Percentiles rank a stretch among this genome's conserved stretches.
These are phyloP conservation scores for Drosophila yakuba DNA, from an alignment of 1,140 invertebrate genomes.

Conservation along the genomic window DNA sequence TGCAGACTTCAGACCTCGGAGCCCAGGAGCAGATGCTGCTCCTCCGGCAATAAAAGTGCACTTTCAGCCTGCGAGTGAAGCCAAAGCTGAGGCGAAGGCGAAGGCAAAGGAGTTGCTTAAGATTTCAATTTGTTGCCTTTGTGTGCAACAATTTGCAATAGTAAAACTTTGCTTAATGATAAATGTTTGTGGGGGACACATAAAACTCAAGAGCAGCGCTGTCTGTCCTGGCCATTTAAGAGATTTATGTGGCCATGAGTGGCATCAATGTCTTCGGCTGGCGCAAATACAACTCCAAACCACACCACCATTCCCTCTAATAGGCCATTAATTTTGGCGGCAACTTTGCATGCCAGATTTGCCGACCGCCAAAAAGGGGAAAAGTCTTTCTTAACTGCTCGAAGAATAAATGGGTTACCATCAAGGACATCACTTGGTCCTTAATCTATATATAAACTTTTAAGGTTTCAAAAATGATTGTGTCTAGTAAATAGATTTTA, in stretches of 20 bases:
- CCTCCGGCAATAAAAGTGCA: constrained; percentile 75
- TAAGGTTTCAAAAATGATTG: too few species aligned
- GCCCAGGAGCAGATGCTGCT: constrained; percentile 48
- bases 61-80: constrained; percentile 54
- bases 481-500: too few species aligned
- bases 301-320: constrained; percentile 5
- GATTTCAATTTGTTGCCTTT: constrained; percentile 77
- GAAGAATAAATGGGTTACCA: constrained; percentile 7
- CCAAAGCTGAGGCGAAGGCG: background rate
- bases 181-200: constrained; percentile 64
- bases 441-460: too few species aligned
- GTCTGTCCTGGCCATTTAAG: constrained; percentile 50
- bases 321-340: constrained; percentile 57
- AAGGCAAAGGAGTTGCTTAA: constrained; percentile 68
- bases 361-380: background rate
- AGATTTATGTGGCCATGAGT: constrained; percentile 62
- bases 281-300: constrained; percentile 33
- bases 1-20: constrained; percentile 1
- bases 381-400: constrained; percentile 17
- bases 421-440: constrained; percentile 34
- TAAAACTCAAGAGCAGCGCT: constrained; percentile 50
- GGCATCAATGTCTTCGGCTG: constrained; percentile 59
- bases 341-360: constrained; percentile 50
- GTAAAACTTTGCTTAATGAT: constrained; percentile 74
- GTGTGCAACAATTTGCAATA: constrained; percentile 76